Evolutionary conservation across 2,888 invertebrate species (phyloP), one percentile per base, ranked within the genome.

Genomic region (Pachymerium ferrugineum): DNA sequence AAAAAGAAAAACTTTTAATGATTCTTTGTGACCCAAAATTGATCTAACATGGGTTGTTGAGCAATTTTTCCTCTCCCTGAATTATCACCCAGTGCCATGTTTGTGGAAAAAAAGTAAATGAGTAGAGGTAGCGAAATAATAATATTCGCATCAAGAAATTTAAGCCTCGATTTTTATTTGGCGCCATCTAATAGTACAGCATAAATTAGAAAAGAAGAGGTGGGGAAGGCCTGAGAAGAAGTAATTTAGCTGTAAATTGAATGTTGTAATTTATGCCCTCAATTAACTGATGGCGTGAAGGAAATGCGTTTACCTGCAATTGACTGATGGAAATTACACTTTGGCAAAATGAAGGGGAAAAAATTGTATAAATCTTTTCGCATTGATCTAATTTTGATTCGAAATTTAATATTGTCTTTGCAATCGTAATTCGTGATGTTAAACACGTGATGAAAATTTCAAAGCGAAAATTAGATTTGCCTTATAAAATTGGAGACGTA

Each of bases 201-300:
- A 54, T 54, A 54, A 54, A 54, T 54, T 19, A 54, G 47, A 6
- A 5, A 16, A 38, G 19, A 22, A 54, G 47, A 19, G 16, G 47
- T n/a, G 47, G 47, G 3, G 5, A 47, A 10, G 19, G 47, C 1
- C 0, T 3, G 47, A 54, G 19, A 3, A 54, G 47, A 54, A 54
- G 47, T 54, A 54, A 54, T 54, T 54, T 54, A 54, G 47, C 47
- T 54, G 47, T 54, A 54, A 54, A 54, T 54, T 54, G 47, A 54
- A 54, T 54, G 47, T 54, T 54, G 47, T 54, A 54, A 54, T 54
- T 54, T 54, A 54, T 54, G 47, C 19, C 22, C 47, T 22, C 47
- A 54, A 54, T 54, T 54, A 54, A 54, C 47, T 19, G 47, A 54
- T 54, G 47, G 47, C 19, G 47, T 54, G 47, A 54, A 54, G 47